Conservation (phyloP, 1,140 invertebrate genomes). For the Battus philenor region DNA sequence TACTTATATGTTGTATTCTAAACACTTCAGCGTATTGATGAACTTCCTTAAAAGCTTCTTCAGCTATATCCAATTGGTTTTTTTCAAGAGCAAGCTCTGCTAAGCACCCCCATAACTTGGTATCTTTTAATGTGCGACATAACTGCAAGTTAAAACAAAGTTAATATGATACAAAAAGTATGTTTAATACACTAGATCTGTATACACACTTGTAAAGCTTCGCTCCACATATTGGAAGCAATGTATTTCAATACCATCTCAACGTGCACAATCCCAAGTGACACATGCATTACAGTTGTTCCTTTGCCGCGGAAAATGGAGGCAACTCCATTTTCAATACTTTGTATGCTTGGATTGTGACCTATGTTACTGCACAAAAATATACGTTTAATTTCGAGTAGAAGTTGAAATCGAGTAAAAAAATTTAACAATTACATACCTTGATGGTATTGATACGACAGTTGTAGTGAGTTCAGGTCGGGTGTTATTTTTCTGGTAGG, state of each 20-base stretch:
- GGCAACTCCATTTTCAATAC: conserved; percentile 88
- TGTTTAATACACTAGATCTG: no score
- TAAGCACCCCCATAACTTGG: conserved; percentile 92
- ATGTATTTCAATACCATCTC: conserved; percentile 75
- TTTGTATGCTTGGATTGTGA: conserved; percentile 83
- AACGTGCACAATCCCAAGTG: conserved; percentile 72
- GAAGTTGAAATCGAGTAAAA: background rate
- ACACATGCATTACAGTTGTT: conserved; percentile 70
- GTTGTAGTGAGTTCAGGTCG: conserved; percentile 7
- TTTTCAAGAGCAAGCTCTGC: conserved; percentile 91
- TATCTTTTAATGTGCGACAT: conserved; percentile 79
- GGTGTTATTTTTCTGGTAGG: conserved; percentile 13
- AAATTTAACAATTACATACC: no score
- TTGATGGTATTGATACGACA: conserved; percentile 2
- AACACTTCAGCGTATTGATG: conserved; percentile 93
- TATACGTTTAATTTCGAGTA: conserved; percentile 2
- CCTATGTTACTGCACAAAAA: conserved; percentile 80
- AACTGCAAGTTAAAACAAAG: conserved; percentile 42
- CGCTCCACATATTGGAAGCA: conserved; percentile 75
- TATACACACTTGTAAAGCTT: conserved; percentile 58
- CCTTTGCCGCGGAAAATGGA: conserved; percentile 76
- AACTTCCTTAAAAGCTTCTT: conserved; percentile 95
- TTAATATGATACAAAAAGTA: no score
- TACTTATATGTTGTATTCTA: conserved; percentile 90
- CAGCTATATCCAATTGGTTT: conserved; percentile 84